A percentile compares a stretch with the other conserved stretches of the same genome.
Evolutionary conservation across 2,888 invertebrate species (phyloP).

Genomic region (Idaea dimidiata): DNA sequence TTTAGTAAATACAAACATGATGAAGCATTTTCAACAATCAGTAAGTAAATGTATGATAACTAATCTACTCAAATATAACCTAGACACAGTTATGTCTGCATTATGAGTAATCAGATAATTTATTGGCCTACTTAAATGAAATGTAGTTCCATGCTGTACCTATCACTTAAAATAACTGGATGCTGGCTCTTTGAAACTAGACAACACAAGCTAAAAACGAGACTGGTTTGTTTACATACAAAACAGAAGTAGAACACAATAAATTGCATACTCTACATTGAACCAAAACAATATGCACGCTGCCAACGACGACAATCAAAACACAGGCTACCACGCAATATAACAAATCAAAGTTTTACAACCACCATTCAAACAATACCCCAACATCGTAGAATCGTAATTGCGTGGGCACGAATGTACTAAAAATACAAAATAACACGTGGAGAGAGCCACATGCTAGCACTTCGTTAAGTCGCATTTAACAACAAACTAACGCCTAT

Average conservation of each 20-base stretch:
- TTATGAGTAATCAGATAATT: neutral
- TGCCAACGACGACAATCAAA: conserved; percentile 12
- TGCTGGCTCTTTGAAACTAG: neutral
- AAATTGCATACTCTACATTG: neutral
- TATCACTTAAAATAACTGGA: neutral
- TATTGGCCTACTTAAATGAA: neutral
- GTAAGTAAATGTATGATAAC: neutral
- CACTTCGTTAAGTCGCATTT: conserved; percentile 6
- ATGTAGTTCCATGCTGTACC: neutral
- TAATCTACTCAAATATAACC: neutral
- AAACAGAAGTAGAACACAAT: neutral
- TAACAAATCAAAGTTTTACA: conserved; percentile 36
- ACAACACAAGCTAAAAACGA: neutral
- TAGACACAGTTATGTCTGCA: neutral
- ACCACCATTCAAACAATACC: conserved; percentile 41
- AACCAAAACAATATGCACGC: conserved; percentile 6
- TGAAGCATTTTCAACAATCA: neutral
- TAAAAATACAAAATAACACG: conserved; percentile 79
- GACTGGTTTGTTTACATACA: neutral
- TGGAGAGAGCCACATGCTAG: conserved; percentile 50
- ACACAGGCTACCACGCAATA: conserved; percentile 4
- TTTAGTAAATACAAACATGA: too few relatives aligned
- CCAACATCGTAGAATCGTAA: conserved; percentile 46
- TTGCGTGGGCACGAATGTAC: conserved; percentile 61
- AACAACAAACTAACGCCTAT: neutral